phyloP scores from a whole-genome alignment of 1,140 invertebrate species.

The Cyrtorhinus lividipennis region DNA sequence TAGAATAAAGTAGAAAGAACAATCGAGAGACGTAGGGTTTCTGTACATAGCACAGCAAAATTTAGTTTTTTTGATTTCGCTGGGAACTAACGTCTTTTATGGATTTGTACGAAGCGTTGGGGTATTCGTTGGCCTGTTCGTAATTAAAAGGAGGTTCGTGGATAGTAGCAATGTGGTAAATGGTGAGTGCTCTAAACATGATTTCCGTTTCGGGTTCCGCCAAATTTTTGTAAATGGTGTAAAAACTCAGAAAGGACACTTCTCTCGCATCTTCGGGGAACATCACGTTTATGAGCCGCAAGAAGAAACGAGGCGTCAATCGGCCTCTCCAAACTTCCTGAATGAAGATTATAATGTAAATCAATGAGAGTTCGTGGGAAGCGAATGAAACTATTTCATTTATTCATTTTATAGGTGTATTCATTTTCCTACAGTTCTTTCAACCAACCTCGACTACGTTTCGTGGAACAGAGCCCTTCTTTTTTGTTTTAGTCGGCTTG shows the following conservation, averaged over 20 bases:
- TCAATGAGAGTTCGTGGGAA: neutral
- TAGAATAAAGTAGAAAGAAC: neutral
- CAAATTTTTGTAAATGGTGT: slow-evolving; percentile 1
- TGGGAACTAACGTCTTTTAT: neutral
- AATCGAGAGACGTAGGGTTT: too few species aligned
- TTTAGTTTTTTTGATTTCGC: too few species aligned
- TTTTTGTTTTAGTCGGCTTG: neutral
- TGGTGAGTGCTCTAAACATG: neutral
- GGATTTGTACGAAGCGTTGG: neutral
- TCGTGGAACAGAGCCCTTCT: neutral
- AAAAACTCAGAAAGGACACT: slow-evolving; percentile 1
- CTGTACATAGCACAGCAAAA: too few species aligned
- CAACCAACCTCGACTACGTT: neutral
- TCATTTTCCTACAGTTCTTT: too few species aligned
- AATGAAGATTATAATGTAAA: neutral
- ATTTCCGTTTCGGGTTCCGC: neutral
- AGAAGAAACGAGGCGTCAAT: neutral
- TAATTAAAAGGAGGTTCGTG: slow-evolving; percentile 3
- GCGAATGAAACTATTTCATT: too few species aligned
- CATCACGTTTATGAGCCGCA: neutral
- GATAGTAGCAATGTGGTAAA: neutral
- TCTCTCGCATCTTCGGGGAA: neutral
- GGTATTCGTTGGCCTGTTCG: neutral
- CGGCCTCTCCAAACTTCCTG: neutral
- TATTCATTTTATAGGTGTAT: too few species aligned